Evolutionary conservation across 2,113 vertebrate genomes (phyloP).

Genomic region (Phoenicopterus ruber): DNA sequence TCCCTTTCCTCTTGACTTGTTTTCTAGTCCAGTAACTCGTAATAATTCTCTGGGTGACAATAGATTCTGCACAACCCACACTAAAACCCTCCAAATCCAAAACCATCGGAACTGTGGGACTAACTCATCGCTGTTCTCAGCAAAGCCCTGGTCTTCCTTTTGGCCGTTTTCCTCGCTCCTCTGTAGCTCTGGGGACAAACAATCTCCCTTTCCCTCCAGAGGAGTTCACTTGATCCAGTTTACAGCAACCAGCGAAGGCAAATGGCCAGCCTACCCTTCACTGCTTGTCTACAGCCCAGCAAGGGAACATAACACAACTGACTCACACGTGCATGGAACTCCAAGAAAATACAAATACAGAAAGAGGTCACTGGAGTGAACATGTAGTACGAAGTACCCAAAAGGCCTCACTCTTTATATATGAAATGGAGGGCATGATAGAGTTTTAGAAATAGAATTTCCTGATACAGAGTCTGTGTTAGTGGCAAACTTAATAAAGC

Average conservation of each 20-base stretch:
- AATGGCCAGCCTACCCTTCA: background rate
- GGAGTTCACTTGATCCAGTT: background rate
- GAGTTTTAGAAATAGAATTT: background rate
- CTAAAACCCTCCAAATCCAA: background rate
- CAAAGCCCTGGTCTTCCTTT: background rate
- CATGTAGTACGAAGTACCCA: background rate
- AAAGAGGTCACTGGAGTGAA: background rate
- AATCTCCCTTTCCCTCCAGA: background rate
- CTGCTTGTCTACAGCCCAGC: background rate
- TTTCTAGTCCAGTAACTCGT: background rate
- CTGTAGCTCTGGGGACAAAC: background rate
- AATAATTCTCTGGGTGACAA: background rate
- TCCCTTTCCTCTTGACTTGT: background rate
- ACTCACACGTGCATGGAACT: rapidly evolving
- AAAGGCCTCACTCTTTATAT: background rate
- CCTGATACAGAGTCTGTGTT: too few relatives aligned
- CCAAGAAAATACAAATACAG: background rate
- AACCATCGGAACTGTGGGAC: background rate
- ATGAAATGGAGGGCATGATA: background rate
- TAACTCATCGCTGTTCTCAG: background rate
- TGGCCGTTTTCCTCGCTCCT: background rate
- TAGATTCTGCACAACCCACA: background rate
- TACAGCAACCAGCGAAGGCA: background rate
- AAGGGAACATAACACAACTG: background rate
- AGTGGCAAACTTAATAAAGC: background rate